Evolutionary conservation across 2,888 invertebrate genomes (phyloP).

Genomic region (Hyppa rectilinea): DNA sequence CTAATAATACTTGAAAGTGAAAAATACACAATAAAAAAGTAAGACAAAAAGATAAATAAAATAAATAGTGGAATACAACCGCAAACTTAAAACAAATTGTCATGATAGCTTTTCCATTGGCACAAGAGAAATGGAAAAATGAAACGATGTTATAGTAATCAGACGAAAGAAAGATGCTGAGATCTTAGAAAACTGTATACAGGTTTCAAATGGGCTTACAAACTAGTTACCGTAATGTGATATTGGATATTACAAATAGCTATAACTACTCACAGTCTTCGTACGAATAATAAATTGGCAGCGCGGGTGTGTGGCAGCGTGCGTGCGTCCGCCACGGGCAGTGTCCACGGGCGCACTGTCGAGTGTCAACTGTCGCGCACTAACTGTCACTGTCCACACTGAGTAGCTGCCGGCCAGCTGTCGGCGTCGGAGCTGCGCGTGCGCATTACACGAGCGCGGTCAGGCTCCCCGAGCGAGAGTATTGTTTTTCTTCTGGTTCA

Average conservation of each 20-base stretch:
- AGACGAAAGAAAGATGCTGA: conserved; percentile 80
- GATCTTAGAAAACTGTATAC: conserved; percentile 88
- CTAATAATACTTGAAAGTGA: conserved; percentile 55
- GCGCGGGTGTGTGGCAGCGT: conserved; percentile 55
- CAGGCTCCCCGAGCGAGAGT: conserved; percentile 83
- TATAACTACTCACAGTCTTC: conserved; percentile 86
- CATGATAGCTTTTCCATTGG: conserved; percentile 85
- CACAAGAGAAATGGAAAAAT: conserved; percentile 82
- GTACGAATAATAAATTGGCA: conserved; percentile 72
- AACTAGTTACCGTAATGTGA: conserved; percentile 75
- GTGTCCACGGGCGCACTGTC: conserved; percentile 41
- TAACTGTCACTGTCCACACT: conserved; percentile 65
- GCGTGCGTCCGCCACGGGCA: conserved; percentile 34
- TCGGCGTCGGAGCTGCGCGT: conserved; percentile 2
- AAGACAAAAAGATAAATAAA: conserved; percentile 68
- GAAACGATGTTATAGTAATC: conserved; percentile 70
- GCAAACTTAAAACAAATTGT: conserved; percentile 78
- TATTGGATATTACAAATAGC: conserved; percentile 72
- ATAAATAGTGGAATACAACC: conserved; percentile 83
- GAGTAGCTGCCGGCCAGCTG: conserved; percentile 60
- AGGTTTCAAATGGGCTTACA: conserved; percentile 78
- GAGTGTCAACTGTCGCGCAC: conserved; percentile 66
- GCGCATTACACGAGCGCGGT: conserved; percentile 83
- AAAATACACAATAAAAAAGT: conserved; percentile 61
- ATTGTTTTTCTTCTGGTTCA: conserved; percentile 78